Base-by-base conservation (phyloP, 2,113 vertebrate species). In the Salvelinus fontinalis region DNA sequence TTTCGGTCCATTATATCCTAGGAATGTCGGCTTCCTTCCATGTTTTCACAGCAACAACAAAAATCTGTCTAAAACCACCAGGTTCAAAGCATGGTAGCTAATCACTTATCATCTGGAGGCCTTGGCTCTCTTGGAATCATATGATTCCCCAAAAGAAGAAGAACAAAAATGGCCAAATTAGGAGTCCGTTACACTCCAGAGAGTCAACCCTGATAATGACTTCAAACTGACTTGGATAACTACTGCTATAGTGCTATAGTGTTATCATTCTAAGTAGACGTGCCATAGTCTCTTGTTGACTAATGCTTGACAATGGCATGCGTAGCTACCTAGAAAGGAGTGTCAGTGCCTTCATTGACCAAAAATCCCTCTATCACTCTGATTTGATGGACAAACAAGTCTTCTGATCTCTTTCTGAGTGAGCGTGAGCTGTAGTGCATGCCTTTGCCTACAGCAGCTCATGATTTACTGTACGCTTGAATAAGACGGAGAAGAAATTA, bases 1-100 rank as follows among this genome's bases (percentile, higher is more conserved):
- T 84, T 76, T 29, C 34, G 88, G 84, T 89, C 91, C 86, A 87
- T 88, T 91, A 79, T 87, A 86, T 79, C 64, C 27, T 2, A 89
- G 87, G 91, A 92, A 92, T 92, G 88, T 62, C n/a, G 62, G 34
- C 34, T 62, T 74, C 87, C 84, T 57, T 70, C 62, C 77, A 70
- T 9, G 73, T 77, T 76, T 49, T 75, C 75, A 75, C 80, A 34
- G 6, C 5, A 34, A 34, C 27, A 34, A 34, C 31, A 29, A 81
- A 64, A 44, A 57, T 18, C 5, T 20, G 13, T 57, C 54, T 20
- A 20, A 57, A 20, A 14, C 5, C 54, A 57, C 20, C 20, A 20
- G 3, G 13, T 57, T 57, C 54, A 57, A 57, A 67, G 75, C 59
- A 67, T 31, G 78, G 44, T 13, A 57, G 39, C 54, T 68, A 70